A percentile compares a stretch with the other conserved stretches of the same genome.
Conservation (phyloP, 2,888 invertebrate genomes). For the Sminthurides aquaticus region DNA sequence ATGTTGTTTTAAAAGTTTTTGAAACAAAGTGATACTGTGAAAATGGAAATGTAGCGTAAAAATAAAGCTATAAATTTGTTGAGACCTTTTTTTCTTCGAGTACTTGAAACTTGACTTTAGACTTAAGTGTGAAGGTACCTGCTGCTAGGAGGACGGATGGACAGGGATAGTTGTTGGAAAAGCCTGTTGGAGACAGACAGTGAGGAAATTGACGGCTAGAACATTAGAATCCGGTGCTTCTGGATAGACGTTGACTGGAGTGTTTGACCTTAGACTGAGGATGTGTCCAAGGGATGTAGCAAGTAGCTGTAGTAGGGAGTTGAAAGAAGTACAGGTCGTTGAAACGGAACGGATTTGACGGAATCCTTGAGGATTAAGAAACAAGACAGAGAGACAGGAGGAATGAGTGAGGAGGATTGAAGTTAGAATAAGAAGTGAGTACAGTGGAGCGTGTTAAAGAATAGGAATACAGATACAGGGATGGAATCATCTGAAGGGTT, state of each 20-base stretch:
- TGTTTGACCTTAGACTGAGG: neutral
- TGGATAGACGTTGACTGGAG: too few relatives aligned
- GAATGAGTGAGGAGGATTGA: neutral
- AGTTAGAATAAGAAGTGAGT: too few relatives aligned
- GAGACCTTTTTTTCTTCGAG: neutral
- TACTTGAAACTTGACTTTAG: neutral
- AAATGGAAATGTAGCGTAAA: conserved; percentile 17
- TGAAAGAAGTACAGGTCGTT: too few relatives aligned
- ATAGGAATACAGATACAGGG: neutral
- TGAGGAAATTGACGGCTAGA: neutral
- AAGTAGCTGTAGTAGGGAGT: too few relatives aligned
- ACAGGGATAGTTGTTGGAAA: too few relatives aligned
- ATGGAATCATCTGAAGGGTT: too few relatives aligned
- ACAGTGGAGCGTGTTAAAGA: neutral
- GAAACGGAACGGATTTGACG: neutral
- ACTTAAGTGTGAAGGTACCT: neutral
- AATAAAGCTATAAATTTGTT: conserved; percentile 24
- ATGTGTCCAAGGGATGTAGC: too few relatives aligned
- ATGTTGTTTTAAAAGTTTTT: neutral
- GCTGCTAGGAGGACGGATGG: too few relatives aligned
- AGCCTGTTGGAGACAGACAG: too few relatives aligned
- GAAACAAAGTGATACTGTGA: neutral
- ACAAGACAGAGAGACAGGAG: neutral
- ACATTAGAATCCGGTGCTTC: too few relatives aligned
- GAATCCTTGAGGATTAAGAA: too few relatives aligned